Evolutionary conservation across 2,888 invertebrate species (phyloP), one percentile per base, ranked within the genome.

Genomic region (Idaea dimidiata): DNA sequence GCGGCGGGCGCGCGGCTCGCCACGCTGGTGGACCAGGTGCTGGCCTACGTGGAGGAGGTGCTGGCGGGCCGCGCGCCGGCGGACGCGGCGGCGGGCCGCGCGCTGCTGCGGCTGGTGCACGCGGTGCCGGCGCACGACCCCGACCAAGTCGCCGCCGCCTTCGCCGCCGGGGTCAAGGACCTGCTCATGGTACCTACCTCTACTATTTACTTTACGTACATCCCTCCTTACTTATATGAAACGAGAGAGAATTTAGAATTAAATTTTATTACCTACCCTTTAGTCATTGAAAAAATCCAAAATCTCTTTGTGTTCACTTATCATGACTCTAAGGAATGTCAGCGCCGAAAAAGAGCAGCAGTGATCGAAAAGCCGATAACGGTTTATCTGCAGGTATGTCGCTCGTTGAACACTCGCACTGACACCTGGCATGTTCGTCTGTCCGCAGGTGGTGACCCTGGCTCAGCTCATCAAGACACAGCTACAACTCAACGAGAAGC

Each of bases 391-490:
- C n/a, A n/a, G n/a, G n/a, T n/a, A n/a, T n/a, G n/a, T n/a, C n/a
- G n/a, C n/a, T n/a, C n/a, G n/a, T n/a, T n/a, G n/a, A n/a, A n/a
- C n/a, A n/a, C n/a, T n/a, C n/a, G n/a, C n/a, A n/a, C n/a, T n/a
- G n/a, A n/a, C n/a, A n/a, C n/a, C n/a, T n/a, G n/a, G n/a, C n/a
- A n/a, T n/a, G n/a, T n/a, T 55, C 56, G 53, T 17, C 63, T n/a
- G 16, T 24, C 58, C 66, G 1, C 86, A 91, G 91, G 91, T 93
- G 82, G 96, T 98, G 75, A 99, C 99, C 57, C 94, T 99, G 66
- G 97, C 99, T 16, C 99, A 99, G 82, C 94, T 99, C 66, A 97
- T 98, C 79, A 98, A 98, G 91, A 98, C 99, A 1, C 99, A 99
- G 89, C 94, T 99, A 77, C 97, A 98, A 81, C 94, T 99, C 62